Evolutionary conservation across 2,113 vertebrate species (phyloP), one percentile per base, ranked within the genome.

Genomic region (Turdus rufiventris): DNA sequence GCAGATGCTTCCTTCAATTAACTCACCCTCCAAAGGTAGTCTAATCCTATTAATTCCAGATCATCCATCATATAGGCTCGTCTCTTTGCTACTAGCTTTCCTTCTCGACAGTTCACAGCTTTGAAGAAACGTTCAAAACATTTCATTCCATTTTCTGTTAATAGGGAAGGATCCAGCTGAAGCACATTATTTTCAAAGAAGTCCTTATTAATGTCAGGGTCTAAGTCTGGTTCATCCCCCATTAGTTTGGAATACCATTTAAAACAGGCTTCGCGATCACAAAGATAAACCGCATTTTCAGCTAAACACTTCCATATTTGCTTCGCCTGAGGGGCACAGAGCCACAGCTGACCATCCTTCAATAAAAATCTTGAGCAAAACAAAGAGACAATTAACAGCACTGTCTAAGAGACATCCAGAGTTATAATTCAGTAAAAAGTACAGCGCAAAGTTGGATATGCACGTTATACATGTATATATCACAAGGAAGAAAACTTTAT

Each of bases 211-310:
- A 99, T 99, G 98, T 99, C 99, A 77, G 99, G 99, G 96, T 99
- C 99, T 93, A 99, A 98, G 97, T 99, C 99, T 68, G 99, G 99
- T 97, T 99, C 99, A 89, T 99, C 99, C 34, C 99, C 99, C 99
- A 99, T 99, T 91, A 99, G 98, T 94, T 99, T 99, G 93, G 99
- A 99, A 98, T 99, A 99, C 99, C 99, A 99, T 98, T 99, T 99
- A 98, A 99, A 99, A 98, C 99, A 99, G 96, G 99, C 99, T 98
- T 99, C 99, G 2, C 99, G 99, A 98, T 99, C 99, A 98, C 99
- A 99, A 95, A 99, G 98, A 96, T 99, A 99, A 96, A 99, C 99
- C 1, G 99, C 99, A 70, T 99, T 99, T 98, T 99, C 99, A 70
- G 99, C 99, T 98, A 99, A 98, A 97, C 99, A 99, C 97, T 99